Percentiles rank a stretch among this genome's conserved stretches.
Conservation (phyloP, 2,113 vertebrate genomes). For the Podiceps cristatus region DNA sequence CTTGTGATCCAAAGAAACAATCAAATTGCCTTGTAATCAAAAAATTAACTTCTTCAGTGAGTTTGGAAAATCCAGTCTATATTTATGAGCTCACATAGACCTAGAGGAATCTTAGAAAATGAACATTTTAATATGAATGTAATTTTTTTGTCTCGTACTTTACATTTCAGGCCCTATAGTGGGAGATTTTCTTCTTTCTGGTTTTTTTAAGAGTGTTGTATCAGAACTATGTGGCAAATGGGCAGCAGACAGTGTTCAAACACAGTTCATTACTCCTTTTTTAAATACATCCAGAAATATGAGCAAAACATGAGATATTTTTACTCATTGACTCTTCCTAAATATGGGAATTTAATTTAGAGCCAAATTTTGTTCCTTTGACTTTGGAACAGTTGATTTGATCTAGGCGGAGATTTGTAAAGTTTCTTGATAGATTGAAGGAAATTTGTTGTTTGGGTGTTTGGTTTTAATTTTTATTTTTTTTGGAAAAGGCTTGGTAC, state of each 20-base stretch:
- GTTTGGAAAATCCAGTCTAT: neutral
- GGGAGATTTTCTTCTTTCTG: neutral
- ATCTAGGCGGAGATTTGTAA: neutral
- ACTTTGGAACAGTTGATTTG: neutral
- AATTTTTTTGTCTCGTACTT: neutral
- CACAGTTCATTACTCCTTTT: neutral
- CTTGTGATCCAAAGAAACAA: neutral
- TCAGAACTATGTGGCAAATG: neutral
- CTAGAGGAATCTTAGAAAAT: neutral
- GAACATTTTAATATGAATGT: neutral
- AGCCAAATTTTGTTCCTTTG: neutral
- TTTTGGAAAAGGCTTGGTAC: neutral
- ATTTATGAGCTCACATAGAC: neutral
- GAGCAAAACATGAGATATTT: neutral
- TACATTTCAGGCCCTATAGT: neutral
- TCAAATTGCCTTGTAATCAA: neutral
- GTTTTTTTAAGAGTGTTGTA: neutral
- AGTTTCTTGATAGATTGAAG: neutral
- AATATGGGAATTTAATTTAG: neutral
- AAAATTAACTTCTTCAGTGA: neutral
- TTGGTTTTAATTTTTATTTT: neutral
- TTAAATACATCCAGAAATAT: neutral
- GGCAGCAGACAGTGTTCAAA: neutral
- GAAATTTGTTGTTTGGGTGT: neutral
- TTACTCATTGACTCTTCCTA: neutral